phyloP scores from a whole-genome alignment of 2,888 invertebrate species.

The Psylliodes chrysocephalus region DNA sequence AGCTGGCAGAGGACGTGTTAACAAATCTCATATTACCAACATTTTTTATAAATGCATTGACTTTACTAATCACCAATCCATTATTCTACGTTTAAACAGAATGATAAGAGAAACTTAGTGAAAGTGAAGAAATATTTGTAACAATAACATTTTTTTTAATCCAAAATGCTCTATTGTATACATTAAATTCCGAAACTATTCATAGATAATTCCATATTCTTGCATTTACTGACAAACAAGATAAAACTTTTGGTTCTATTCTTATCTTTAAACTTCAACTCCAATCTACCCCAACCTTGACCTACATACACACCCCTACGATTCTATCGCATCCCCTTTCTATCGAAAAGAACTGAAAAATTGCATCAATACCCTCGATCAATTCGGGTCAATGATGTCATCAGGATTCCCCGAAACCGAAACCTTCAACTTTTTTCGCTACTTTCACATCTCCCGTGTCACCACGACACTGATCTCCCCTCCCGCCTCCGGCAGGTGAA shows the following conservation, averaged over 20 bases:
- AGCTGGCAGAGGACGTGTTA: too few relatives aligned
- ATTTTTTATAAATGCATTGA: too few relatives aligned
- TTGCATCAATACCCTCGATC: slow-evolving; percentile 30
- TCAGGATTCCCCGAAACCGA: slow-evolving; percentile 22
- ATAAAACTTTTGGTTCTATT: neutral
- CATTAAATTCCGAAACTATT: too few relatives aligned
- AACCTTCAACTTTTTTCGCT: slow-evolving; percentile 22
- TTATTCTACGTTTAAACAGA: too few relatives aligned
- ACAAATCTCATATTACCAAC: too few relatives aligned
- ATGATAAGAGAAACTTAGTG: too few relatives aligned
- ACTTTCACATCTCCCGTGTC: slow-evolving; percentile 26
- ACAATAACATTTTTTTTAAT: too few relatives aligned
- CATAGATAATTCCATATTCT: too few relatives aligned
- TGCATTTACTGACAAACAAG: neutral
- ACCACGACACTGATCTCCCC: neutral
- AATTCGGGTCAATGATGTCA: slow-evolving; percentile 34
- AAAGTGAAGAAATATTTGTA: too few relatives aligned
- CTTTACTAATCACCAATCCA: too few relatives aligned
- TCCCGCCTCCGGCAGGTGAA: slow-evolving; percentile 43
- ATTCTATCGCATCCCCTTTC: slow-evolving; percentile 18
- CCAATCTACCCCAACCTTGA: slow-evolving; percentile 23
- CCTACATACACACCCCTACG: slow-evolving; percentile 26
- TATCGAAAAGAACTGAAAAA: slow-evolving; percentile 22
- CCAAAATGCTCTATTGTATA: too few relatives aligned
- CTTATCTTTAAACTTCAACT: slow-evolving; percentile 9